A percentile compares a stretch with the other conserved stretches of the same genome.
phyloP scores from a whole-genome alignment of 37 sponge, comb jelly and placozoan genomes.

The Agelas oroides region DNA sequence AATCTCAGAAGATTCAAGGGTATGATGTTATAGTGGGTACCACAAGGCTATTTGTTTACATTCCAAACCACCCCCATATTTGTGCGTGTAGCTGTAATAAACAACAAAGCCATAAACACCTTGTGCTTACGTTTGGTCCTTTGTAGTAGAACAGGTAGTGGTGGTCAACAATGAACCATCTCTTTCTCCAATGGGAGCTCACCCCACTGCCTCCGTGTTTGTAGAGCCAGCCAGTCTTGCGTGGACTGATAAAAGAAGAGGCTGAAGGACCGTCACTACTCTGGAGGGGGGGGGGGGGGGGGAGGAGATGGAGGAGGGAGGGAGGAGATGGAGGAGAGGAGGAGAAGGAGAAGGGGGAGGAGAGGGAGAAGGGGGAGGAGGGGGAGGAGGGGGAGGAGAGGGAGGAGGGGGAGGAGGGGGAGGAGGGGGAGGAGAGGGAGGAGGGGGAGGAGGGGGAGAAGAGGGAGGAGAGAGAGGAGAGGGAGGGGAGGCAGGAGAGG shows the following conservation, averaged over 20 bases:
- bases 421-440: not conserved
- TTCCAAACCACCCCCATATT: not conserved
- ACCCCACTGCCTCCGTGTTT: constrained; percentile 86
- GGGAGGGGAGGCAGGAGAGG: too few relatives aligned
- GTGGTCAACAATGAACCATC: constrained; percentile 82
- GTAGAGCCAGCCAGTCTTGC: constrained; percentile 80
- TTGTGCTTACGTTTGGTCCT: constrained; percentile 59
- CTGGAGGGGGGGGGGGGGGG: not conserved
- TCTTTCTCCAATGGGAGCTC: constrained; percentile 80
- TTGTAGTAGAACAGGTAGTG: constrained; percentile 90
- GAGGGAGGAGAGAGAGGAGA: too few relatives aligned
- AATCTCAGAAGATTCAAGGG: too few relatives aligned
- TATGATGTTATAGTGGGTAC: too few relatives aligned
- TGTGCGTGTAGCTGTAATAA: too few relatives aligned
- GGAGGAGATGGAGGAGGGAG: not conserved
- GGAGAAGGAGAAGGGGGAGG: not conserved
- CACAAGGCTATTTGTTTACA: too few relatives aligned
- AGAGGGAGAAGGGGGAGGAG: not conserved
- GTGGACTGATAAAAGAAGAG: constrained; percentile 63
- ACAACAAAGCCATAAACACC: too few relatives aligned
- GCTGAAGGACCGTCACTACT: constrained; percentile 65
- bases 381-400: not conserved
- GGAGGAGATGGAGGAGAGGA: not conserved
- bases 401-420: not conserved
- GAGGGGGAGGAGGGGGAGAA: not conserved